phyloP scores from a whole-genome alignment of 2,113 vertebrate species.

The Onychorhynchus coronatus region DNA sequence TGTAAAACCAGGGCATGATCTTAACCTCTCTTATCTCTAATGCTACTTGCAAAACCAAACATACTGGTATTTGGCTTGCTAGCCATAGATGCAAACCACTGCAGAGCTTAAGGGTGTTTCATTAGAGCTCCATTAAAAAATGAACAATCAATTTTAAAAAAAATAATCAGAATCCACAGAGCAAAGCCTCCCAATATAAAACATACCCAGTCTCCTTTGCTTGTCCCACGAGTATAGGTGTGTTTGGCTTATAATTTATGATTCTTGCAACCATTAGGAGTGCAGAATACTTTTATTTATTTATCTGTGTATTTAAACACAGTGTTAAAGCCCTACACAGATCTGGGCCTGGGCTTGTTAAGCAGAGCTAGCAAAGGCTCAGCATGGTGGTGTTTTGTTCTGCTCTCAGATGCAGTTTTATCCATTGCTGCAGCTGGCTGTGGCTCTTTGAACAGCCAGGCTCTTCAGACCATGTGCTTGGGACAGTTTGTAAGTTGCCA shows the following conservation, averaged over 20 bases:
- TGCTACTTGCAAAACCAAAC: neutral
- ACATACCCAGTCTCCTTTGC: neutral
- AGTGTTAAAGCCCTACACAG: neutral
- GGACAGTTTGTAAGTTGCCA: neutral
- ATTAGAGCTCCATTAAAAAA: constrained; percentile 55
- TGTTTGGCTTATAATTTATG: neutral
- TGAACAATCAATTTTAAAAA: neutral
- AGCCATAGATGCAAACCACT: neutral
- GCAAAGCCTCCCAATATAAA: neutral
- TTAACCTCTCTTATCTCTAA: constrained; percentile 47
- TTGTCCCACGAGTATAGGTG: neutral
- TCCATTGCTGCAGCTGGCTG: constrained; percentile 26
- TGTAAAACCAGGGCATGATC: constrained; percentile 36
- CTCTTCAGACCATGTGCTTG: neutral
- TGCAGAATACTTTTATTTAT: neutral
- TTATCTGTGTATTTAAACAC: neutral
- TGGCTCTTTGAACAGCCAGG: neutral
- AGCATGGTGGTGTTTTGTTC: neutral
- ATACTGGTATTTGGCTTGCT: neutral
- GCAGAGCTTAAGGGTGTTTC: constrained; percentile 44
- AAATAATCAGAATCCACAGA: neutral
- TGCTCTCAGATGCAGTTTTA: constrained; percentile 19
- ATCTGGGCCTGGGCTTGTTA: neutral
- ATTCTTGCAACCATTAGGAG: neutral
- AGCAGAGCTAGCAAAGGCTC: neutral